These are phyloP conservation scores for Pluvialis apricaria DNA, from an alignment of 2,113 vertebrate species.

Conservation along the genomic window DNA sequence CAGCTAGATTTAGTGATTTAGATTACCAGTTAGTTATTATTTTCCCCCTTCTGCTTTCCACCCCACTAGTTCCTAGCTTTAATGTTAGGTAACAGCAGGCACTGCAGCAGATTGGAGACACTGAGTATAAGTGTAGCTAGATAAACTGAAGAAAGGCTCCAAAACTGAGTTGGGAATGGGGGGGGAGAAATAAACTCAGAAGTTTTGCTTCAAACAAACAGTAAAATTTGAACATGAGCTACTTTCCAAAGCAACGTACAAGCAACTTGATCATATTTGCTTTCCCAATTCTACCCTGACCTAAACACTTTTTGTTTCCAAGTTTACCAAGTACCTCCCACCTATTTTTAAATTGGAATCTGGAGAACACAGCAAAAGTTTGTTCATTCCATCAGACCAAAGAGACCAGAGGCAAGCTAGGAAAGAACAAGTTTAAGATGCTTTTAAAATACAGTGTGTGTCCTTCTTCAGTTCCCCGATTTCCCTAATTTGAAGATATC, in stretches of 20 bases:
- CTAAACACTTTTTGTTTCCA: neutral
- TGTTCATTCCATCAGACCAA: neutral
- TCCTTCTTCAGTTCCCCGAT: neutral
- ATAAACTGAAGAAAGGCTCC: neutral
- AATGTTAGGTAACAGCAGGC: neutral
- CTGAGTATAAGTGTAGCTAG: neutral
- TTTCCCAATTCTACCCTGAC: neutral
- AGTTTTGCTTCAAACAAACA: neutral
- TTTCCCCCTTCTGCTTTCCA: neutral
- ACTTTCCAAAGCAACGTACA: neutral
- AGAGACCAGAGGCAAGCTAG: neutral
- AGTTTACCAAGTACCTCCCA: neutral
- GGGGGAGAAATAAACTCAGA: neutral
- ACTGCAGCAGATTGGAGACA: neutral
- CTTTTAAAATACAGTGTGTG: neutral
- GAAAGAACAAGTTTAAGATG: neutral
- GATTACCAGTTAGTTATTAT: neutral
- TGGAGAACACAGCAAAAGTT: neutral
- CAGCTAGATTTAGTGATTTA: neutral
- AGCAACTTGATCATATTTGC: neutral
- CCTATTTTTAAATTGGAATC: neutral
- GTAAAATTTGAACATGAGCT: neutral
- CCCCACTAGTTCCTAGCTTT: neutral
- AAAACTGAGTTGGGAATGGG: neutral
- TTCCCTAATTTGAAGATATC: neutral